Conservation (phyloP, 2,888 invertebrate species). For the Tiphia femorata region DNA sequence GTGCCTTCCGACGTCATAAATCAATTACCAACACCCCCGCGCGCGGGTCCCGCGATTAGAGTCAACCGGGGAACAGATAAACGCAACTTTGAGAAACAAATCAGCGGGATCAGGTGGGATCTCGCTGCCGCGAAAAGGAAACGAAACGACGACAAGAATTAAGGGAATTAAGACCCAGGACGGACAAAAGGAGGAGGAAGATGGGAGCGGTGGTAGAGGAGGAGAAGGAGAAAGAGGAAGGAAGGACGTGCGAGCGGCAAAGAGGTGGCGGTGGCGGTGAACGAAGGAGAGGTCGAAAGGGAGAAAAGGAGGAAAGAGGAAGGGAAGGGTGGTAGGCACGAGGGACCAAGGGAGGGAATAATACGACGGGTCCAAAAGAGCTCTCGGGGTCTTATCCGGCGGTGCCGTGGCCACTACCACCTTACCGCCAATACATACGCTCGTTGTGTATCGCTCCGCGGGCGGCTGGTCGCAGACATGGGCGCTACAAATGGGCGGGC, state of each 20-base stretch:
- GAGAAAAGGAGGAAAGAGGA: neutral
- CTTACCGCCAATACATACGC: too few species aligned
- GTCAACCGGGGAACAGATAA: too few species aligned
- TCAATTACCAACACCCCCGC: too few species aligned
- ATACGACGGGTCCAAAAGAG: slow-evolving; percentile 14
- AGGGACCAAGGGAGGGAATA: slow-evolving; percentile 9
- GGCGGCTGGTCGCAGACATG: slow-evolving; percentile 64
- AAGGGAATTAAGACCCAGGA: neutral
- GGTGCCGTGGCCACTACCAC: slow-evolving; percentile 25
- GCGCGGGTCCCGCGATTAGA: too few species aligned
- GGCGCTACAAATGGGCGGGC: slow-evolving; percentile 66
- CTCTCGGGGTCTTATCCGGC: slow-evolving; percentile 27
- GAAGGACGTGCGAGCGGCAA: neutral
- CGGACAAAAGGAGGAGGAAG: neutral
- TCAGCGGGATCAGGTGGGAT: too few species aligned
- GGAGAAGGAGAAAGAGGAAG: neutral
- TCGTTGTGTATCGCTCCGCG: slow-evolving; percentile 54
- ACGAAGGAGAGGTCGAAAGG: neutral
- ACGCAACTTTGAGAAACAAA: too few species aligned
- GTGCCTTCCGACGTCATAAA: too few species aligned
- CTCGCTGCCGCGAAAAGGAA: neutral
- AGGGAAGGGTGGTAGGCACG: too few species aligned
- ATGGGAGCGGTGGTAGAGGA: neutral
- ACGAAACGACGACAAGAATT: neutral
- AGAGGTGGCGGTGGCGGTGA: neutral